Percentiles rank a stretch among this genome's conserved stretches.
Conservation (phyloP, 2,888 invertebrate genomes). For the Drosophila kuntzei region DNA sequence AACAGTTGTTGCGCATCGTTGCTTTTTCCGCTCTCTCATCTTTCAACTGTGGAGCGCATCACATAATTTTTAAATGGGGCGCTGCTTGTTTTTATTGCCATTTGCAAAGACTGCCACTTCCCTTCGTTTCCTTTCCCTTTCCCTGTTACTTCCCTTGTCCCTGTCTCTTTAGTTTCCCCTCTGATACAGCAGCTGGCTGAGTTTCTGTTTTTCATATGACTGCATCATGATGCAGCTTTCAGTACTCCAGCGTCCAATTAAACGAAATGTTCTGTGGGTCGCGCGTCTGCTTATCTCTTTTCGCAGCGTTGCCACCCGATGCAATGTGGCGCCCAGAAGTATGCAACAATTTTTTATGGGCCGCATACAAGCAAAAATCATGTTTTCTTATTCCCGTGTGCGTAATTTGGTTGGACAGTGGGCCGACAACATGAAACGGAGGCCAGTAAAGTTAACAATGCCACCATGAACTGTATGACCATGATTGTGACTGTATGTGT, state of each 20-base stretch:
- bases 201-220: conserved; percentile 62
- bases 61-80: conserved; percentile 80
- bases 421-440: conserved; percentile 36
- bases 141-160: neutral
- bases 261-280: conserved; percentile 73
- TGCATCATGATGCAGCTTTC: conserved; percentile 77
- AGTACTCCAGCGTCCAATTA: conserved; percentile 81
- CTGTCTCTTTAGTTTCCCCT: conserved; percentile 1
- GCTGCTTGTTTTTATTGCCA: conserved; percentile 78
- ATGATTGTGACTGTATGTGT: conserved; percentile 13
- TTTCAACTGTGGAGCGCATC: conserved; percentile 41
- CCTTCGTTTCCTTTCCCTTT: neutral
- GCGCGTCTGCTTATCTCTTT: conserved; percentile 53
- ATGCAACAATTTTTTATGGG: conserved; percentile 80
- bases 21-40: conserved; percentile 16
- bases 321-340: conserved; percentile 67
- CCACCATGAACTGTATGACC: conserved; percentile 36
- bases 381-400: conserved; percentile 82
- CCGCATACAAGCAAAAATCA: conserved; percentile 81
- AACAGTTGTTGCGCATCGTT: conserved; percentile 49
- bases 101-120: conserved; percentile 32
- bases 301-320: conserved; percentile 5
- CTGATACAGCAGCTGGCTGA: conserved; percentile 19
- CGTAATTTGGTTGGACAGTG: conserved; percentile 72
- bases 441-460: conserved; percentile 73